These are phyloP conservation scores for Gallinago undulata DNA, from an alignment of 2,113 vertebrate genomes.

Conservation along the genomic window DNA sequence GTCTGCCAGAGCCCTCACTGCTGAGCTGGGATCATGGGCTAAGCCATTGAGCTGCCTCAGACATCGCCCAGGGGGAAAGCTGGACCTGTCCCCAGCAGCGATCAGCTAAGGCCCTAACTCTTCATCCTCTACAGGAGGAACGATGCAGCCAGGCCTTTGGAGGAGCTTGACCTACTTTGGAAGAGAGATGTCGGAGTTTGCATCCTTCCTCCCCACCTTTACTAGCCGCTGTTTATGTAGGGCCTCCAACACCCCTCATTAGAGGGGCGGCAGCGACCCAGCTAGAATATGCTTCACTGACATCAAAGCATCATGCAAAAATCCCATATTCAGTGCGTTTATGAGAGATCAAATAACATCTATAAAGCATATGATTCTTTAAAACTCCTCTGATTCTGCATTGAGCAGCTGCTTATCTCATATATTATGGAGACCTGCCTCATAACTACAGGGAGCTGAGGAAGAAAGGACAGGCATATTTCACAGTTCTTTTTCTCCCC, in stretches of 20 bases:
- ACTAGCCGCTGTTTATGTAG: background rate
- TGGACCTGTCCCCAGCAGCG: background rate
- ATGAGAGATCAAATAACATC: constrained; percentile 37
- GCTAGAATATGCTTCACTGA: background rate
- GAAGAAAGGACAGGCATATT: background rate
- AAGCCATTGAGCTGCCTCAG: background rate
- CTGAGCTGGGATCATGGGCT: background rate
- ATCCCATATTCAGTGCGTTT: constrained; percentile 29
- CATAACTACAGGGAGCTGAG: background rate
- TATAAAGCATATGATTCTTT: background rate
- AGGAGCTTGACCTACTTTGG: constrained; percentile 33
- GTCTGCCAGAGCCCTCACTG: background rate
- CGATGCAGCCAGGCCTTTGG: background rate
- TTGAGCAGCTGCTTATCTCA: constrained; percentile 1
- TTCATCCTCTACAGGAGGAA: background rate
- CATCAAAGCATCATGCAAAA: constrained; percentile 43
- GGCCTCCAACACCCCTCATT: constrained; percentile 34
- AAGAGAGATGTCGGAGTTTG: background rate
- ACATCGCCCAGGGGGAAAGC: background rate
- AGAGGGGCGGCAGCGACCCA: constrained; percentile 20
- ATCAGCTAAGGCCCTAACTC: background rate
- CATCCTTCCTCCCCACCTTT: background rate
- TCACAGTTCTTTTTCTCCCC: background rate
- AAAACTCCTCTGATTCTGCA: background rate
- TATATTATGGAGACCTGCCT: background rate